These are phyloP conservation scores for Melozone crissalis DNA, from an alignment of 2,113 vertebrate genomes.

Conservation along the genomic window DNA sequence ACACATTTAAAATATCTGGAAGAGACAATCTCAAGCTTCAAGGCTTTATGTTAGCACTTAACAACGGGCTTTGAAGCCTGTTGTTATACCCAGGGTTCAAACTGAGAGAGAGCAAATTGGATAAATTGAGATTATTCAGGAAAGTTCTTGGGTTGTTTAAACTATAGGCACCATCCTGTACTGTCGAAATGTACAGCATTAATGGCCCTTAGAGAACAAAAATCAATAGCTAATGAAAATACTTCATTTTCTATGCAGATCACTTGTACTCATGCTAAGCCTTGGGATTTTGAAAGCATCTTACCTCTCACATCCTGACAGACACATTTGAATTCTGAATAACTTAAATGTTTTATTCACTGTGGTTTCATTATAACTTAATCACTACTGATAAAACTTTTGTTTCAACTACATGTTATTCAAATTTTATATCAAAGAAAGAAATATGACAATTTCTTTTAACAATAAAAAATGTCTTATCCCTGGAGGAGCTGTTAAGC, in stretches of 20 bases:
- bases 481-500: neutral
- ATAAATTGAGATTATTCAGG: neutral
- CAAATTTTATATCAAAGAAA: neutral
- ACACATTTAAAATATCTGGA: slow-evolving; percentile 4
- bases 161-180: neutral
- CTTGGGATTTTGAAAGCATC: neutral
- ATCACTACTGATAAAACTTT: neutral
- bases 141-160: slow-evolving; percentile 3
- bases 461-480: neutral
- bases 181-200: neutral
- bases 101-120: neutral
- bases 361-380: neutral
- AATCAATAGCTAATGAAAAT: slow-evolving; percentile 27
- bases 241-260: neutral
- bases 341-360: neutral
- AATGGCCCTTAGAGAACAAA: neutral
- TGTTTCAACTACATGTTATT: neutral
- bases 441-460: neutral
- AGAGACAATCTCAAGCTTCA: slow-evolving; percentile 14
- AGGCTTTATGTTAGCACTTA: neutral
- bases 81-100: neutral
- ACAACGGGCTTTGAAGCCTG: neutral
- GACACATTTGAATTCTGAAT: neutral
- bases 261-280: neutral
- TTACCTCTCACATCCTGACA: neutral